These are phyloP conservation scores for Zapus hudsonius DNA, from an alignment of 2,113 vertebrate genomes.

Conservation along the genomic window DNA sequence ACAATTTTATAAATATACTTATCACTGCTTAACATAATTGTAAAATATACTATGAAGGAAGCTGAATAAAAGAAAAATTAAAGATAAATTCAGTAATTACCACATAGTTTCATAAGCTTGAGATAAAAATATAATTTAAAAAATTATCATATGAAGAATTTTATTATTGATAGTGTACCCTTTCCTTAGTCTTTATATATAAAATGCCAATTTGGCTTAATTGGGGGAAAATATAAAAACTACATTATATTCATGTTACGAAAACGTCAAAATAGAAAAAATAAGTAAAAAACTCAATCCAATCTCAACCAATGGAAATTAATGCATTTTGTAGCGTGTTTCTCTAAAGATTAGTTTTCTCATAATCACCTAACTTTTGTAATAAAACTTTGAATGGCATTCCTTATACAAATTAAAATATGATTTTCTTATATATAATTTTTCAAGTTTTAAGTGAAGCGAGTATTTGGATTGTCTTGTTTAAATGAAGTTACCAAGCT, in stretches of 20 bases:
- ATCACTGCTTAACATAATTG: too few relatives aligned
- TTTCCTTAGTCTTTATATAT: background rate
- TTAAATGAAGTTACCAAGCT: slow-evolving; percentile 26
- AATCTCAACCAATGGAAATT: background rate
- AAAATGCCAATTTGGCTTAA: background rate
- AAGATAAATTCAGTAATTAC: too few relatives aligned
- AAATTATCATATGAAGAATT: background rate
- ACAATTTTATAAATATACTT: too few relatives aligned
- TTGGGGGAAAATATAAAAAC: too few relatives aligned
- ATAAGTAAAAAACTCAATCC: background rate
- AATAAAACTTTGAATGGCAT: background rate
- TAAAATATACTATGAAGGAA: too few relatives aligned
- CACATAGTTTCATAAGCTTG: too few relatives aligned
- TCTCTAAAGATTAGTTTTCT: slow-evolving; percentile 26
- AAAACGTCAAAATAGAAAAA: background rate
- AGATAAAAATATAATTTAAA: too few relatives aligned
- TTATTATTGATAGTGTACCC: background rate
- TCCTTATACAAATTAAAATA: background rate
- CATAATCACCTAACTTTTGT: background rate
- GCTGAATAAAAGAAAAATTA: too few relatives aligned
- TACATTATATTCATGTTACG: too few relatives aligned
- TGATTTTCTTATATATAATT: background rate
- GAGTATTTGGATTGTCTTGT: slow-evolving; percentile 28
- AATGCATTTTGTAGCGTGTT: background rate
- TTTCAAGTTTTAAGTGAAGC: slow-evolving; percentile 18